phyloP scores from a whole-genome alignment of 1,140 invertebrate species.

The Drosophila nigrodunni region DNA sequence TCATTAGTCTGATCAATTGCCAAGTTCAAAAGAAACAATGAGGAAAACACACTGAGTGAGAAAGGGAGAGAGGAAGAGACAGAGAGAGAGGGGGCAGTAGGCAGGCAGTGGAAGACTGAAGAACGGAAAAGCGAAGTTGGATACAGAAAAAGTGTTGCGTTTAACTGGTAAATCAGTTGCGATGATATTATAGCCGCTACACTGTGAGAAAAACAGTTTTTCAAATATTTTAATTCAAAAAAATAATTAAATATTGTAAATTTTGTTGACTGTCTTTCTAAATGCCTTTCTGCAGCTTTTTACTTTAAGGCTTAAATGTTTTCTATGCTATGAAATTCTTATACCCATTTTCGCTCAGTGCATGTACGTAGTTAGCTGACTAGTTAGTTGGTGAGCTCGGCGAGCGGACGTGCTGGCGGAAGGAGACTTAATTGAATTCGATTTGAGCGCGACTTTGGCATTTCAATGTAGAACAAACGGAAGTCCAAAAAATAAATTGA shows the following conservation, averaged over 20 bases:
- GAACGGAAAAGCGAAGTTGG: constrained; percentile 50
- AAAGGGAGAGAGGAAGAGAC: neutral
- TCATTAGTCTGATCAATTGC: constrained; percentile 80
- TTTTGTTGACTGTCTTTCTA: too few species aligned
- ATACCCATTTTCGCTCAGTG: too few species aligned
- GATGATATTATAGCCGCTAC: neutral
- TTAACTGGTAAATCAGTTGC: constrained; percentile 79
- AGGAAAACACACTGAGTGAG: neutral
- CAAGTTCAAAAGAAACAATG: constrained; percentile 15
- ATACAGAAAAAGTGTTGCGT: constrained; percentile 77
- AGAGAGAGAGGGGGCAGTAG: neutral
- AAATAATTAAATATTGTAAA: too few species aligned
- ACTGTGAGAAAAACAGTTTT: too few species aligned
- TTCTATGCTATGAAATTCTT: too few species aligned
- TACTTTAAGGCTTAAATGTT: too few species aligned
- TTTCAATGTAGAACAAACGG: constrained; percentile 81
- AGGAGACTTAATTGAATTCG: constrained; percentile 81
- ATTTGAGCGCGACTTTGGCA: constrained; percentile 60
- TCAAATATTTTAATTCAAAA: too few species aligned
- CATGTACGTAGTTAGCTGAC: too few species aligned
- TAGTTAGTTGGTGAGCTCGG: neutral
- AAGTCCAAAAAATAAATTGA: constrained; percentile 82
- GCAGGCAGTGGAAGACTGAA: neutral
- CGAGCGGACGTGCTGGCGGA: constrained; percentile 75
- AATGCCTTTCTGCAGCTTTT: too few species aligned